Base-by-base conservation (phyloP, 2,113 vertebrate genomes). In the Chlorodrepanis virens region DNA sequence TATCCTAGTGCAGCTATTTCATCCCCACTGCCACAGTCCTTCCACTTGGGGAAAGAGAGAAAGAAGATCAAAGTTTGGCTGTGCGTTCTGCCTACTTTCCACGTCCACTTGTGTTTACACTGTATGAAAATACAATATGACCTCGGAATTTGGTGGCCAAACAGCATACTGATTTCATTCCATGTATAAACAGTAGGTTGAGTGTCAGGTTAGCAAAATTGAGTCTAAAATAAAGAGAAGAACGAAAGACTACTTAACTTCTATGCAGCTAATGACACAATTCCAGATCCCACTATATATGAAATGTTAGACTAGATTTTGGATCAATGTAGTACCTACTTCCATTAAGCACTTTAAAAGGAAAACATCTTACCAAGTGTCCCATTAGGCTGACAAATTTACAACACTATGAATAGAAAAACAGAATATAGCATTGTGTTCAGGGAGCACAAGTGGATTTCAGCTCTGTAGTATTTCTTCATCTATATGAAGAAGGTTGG, bases 321-420 rank as follows among this genome's bases (percentile, higher is more conserved):
- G 97, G 95, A 97, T 98, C 97, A 98, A 97, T 98, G 97, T 93
- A 97, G 96, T 94, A 97, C 94, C 93, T 96, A 49, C 92, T 96
- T 89, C 95, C 80, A 95, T 96, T 97, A 97, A 98, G 96, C 95
- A 98, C 96, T 98, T 98, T 92, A 96, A 98, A 97, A 97, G 91
- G 97, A 97, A 98, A 98, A 97, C 37, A 94, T 93, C 97, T 96
- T 95, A 98, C 96, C 94, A 98, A 98, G 91, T 95, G 97, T 98
- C 97, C 97, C 97, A 98, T 98, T 98, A 98, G 94, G 93, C 94
- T 98, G 98, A 98, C 93, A 98, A 97, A 98, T 97, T 97, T 97
- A 97, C 91, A 97, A 69, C 92, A 49, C 85, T 42, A 47, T 93
- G 97, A 97, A 97, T 40, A 90, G 92, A 94, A 98, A 97, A 97